Base-by-base conservation (phyloP, 1,140 invertebrate genomes). In the Saccostrea cuccullata region DNA sequence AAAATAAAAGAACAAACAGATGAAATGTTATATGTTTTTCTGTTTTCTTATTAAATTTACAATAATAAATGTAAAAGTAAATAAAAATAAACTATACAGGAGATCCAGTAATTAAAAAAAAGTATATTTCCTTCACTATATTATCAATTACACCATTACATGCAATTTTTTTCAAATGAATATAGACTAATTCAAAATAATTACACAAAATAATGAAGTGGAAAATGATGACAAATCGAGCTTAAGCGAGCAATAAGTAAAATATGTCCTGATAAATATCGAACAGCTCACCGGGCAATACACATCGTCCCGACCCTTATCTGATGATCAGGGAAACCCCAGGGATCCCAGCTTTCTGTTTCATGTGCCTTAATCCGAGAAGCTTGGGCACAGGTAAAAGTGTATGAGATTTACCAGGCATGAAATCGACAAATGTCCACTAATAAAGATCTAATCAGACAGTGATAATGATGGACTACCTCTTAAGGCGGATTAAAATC, bases 361-460 rank as follows among this genome's bases (percentile, higher is more conserved):
- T 77, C 70, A 36, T 77, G 70, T 30, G 23, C 26, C 26, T 77
- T 77, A 77, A 77, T 77, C 70, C 17, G 8, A 77, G 70, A 36
- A 26, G 30, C 8, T 77, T 77, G 70, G 26, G 70, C 70, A 77
- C 70, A 77, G 70, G 70, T 77, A 77, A 77, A 77, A 77, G 70
- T 77, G 70, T 77, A 30, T 77, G 70, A 77, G 70, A 77, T 77
- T 86, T 88, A 47, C 87, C 87, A 88, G 87, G 87, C 87, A 86
- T 88, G 64, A 88, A 88, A 88, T 88, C 85, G 64, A 88, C 87
- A 88, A 82, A 55, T 88, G 84, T 86, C 84, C 36, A 56, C 17
- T 64, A 47, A 60, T 85, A 67, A 60, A 47, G 84, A 60, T 85
- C 55, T 85, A 58, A 85, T 85, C 84, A 85, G 36, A 47, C 84